These are phyloP conservation scores for Talpa occidentalis DNA, from an alignment of 2,113 vertebrate species.

Conservation along the genomic window DNA sequence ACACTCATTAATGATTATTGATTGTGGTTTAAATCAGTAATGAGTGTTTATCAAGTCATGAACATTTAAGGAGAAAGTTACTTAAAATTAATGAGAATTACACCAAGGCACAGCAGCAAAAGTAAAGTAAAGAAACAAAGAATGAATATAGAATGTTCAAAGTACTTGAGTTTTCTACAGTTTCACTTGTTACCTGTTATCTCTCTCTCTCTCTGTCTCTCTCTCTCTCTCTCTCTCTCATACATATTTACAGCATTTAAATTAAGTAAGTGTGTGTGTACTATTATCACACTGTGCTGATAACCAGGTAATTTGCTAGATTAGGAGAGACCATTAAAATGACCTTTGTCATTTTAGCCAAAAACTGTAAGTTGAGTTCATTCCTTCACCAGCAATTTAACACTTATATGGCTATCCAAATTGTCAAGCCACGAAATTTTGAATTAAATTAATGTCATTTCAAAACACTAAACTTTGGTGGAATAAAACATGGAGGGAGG, in stretches of 20 bases:
- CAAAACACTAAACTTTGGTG: background rate
- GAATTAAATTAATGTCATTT: background rate
- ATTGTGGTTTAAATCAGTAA: background rate
- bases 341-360: background rate
- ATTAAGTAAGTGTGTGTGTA: no score
- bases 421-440: background rate
- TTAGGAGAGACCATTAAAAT: accelerated
- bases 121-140: background rate
- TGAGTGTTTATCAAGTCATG: background rate
- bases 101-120: background rate
- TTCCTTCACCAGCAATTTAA: background rate
- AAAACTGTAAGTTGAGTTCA: background rate
- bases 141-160: background rate
- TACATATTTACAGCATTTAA: no score
- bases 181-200: no score
- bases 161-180: background rate
- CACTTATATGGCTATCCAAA: background rate
- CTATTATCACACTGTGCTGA: background rate
- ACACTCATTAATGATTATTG: background rate
- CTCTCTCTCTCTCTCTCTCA: no score
- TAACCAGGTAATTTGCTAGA: background rate
- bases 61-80: background rate
- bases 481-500: accelerated
- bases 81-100: background rate
- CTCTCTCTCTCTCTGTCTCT: no score